Percentiles rank a stretch among this genome's conserved stretches.
Evolutionary conservation across 2,113 vertebrate species (phyloP).

Genomic region (Ploceus nigricollis): DNA sequence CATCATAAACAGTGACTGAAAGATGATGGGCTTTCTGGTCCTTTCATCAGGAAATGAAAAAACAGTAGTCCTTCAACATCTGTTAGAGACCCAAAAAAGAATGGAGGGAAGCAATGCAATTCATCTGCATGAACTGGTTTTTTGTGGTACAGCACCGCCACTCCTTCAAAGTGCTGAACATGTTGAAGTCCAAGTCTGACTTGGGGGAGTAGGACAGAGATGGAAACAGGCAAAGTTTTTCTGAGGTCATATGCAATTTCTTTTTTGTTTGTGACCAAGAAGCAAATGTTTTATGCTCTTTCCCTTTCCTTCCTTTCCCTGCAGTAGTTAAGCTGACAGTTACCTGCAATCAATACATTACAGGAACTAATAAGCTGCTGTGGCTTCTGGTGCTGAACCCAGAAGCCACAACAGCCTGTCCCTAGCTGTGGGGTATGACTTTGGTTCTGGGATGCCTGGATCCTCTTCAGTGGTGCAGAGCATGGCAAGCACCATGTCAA

Average conservation of each 20-base stretch:
- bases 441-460: not conserved
- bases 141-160: not conserved
- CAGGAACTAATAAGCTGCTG: not conserved
- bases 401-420: not conserved
- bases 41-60: constrained; percentile 35
- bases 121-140: not conserved
- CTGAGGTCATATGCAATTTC: not conserved
- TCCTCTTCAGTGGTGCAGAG: not conserved
- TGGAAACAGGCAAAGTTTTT: not conserved
- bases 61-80: not conserved
- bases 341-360: not conserved
- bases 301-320: not conserved
- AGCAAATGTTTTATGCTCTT: not conserved
- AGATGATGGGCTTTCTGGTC: not conserved
- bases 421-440: not conserved
- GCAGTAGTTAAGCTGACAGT: not conserved
- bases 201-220: not conserved
- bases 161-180: not conserved
- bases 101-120: not conserved
- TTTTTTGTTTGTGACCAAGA: not conserved
- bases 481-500: not conserved
- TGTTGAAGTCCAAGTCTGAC: not conserved
- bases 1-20: constrained; percentile 20
- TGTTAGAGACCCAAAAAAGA: not conserved
- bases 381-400: not conserved